Conservation (phyloP, 2,888 invertebrate species). For the Aromia moschata region DNA sequence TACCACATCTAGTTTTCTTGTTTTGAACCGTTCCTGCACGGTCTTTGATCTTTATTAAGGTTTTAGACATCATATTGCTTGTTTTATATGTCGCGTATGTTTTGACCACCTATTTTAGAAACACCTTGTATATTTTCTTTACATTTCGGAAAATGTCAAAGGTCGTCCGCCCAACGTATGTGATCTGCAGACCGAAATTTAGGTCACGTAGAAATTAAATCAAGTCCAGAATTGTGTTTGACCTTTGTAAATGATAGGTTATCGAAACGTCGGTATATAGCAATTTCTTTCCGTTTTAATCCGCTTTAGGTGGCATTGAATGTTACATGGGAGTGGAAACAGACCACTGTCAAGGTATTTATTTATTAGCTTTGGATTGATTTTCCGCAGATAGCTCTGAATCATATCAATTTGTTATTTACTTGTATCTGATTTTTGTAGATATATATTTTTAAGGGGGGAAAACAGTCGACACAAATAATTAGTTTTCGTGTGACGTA, state of each 20-base stretch:
- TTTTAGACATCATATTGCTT: too few species aligned
- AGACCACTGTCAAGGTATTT: constrained; percentile 20
- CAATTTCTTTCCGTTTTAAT: constrained; percentile 6
- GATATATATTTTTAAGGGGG: too few species aligned
- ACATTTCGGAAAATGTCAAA: not conserved
- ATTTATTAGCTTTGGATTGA: not conserved
- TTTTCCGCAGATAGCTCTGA: constrained; percentile 3
- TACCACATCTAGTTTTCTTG: too few species aligned
- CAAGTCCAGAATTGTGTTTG: constrained; percentile 10
- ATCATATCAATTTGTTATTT: too few species aligned
- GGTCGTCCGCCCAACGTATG: not conserved
- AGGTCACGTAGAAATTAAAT: constrained; percentile 19
- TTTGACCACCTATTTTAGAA: too few species aligned
- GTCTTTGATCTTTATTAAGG: too few species aligned
- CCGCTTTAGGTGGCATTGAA: constrained; percentile 12
- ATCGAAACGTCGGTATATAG: not conserved
- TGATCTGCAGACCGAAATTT: constrained; percentile 5
- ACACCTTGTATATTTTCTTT: too few species aligned
- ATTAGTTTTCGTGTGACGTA: too few species aligned
- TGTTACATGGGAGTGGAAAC: constrained; percentile 10
- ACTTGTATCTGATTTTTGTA: too few species aligned
- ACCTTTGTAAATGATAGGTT: constrained; percentile 23
- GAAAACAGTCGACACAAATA: too few species aligned
- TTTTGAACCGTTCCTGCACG: too few species aligned
- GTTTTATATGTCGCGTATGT: too few species aligned